phyloP scores from a whole-genome alignment of 2,113 vertebrate genomes.

The Silurus glanis region DNA sequence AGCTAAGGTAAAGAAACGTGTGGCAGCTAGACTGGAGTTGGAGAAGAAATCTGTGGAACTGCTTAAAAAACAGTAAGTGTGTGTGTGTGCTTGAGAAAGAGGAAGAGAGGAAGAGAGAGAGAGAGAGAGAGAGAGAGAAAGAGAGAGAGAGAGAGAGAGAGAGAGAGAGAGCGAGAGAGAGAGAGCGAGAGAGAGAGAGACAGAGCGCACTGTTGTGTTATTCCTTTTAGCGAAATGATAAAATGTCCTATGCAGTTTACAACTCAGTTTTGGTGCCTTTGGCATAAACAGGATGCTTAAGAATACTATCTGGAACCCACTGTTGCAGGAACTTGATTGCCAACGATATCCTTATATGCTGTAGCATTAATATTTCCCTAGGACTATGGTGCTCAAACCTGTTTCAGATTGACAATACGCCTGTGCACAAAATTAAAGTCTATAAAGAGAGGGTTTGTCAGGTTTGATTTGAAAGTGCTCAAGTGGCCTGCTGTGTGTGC shows the following conservation, averaged over 20 bases:
- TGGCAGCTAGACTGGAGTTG: constrained; percentile 65
- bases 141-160: too few relatives aligned
- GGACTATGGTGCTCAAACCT: neutral
- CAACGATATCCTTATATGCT: neutral
- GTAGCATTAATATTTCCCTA: neutral
- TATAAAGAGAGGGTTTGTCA: neutral
- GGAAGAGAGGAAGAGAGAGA: too few relatives aligned
- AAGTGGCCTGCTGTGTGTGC: neutral
- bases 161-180: too few relatives aligned
- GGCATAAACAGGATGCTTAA: neutral
- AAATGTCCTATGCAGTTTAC: neutral
- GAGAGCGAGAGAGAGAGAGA: too few relatives aligned
- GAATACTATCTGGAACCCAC: too few relatives aligned
- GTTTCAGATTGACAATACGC: neutral
- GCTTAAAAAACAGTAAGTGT: constrained; percentile 72
- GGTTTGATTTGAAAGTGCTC: neutral
- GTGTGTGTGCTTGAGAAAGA: neutral
- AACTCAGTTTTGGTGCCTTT: neutral
- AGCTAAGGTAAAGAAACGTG: constrained; percentile 71
- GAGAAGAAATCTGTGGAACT: constrained; percentile 71
- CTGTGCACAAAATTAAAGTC: neutral
- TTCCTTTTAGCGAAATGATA: neutral
- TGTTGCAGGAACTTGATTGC: neutral
- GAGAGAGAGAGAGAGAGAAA: too few relatives aligned
- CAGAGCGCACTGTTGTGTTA: neutral